Evolutionary conservation across 2,888 invertebrate genomes (phyloP), one percentile per base, ranked within the genome.

Genomic region (Metacarcinus magister): DNA sequence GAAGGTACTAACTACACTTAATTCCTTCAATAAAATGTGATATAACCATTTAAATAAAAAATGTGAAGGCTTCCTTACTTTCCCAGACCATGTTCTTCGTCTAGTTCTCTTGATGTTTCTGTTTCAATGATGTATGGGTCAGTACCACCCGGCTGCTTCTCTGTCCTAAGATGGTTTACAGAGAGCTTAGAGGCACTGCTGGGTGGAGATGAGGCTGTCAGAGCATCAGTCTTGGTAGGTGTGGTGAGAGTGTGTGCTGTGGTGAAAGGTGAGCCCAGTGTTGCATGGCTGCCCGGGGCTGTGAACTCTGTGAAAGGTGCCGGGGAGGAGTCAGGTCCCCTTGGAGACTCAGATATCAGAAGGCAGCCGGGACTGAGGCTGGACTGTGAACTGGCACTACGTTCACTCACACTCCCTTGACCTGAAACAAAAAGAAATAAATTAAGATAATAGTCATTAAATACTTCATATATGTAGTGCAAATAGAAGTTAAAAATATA

Each of bases 301-400:
- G 39, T 39, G 39, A 60, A 16, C 10, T 90, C 90, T 32, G 32
- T 2, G n/a, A 48, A 75, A 4, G 87, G 44, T 28, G 44, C 28
- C 46, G 95, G 95, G n/a, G 95, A 93, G 43, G 93, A 87, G 2
- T 95, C 93, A 60, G 43, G 0, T 0, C n/a, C 44, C 32, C 89
- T 93, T 10, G 95, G 95, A 39, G 95, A 95, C 43, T 95, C 95
- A 1, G 95, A 95, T 48, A 95, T 95, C 8, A 44, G 60, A 7
- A 95, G 93, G 44, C 93, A 92, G 16, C 93, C 95, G 23, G 95
- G 95, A 89, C 95, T 95, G 54, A 89, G 28, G 32, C 95, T 95
- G 89, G 95, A 95, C n/a, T 93, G 60, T 1, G 93, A 95, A 43
- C 95, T 95, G 23, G n/a, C 95, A 87, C 95, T 95, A n/a, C 95